These are phyloP conservation scores for Norana najaformis DNA, from an alignment of 2,888 invertebrate species.

Conservation along the genomic window DNA sequence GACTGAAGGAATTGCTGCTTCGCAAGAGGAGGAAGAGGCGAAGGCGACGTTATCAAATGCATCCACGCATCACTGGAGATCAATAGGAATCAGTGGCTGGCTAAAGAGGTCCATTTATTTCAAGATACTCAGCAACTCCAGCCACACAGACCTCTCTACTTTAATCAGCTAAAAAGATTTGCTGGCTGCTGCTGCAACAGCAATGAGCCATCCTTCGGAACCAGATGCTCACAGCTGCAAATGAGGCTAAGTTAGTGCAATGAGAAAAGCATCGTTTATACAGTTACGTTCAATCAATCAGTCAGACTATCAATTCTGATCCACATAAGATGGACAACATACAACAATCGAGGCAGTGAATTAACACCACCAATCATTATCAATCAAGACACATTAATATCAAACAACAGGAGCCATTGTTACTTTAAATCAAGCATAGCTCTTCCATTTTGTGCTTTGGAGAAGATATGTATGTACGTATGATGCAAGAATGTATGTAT, in stretches of 20 bases:
- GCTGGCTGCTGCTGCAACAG: neutral
- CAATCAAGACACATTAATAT: too few species aligned
- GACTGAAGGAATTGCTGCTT: neutral
- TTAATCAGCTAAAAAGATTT: constrained; percentile 13
- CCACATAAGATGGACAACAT: too few species aligned
- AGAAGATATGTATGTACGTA: too few species aligned
- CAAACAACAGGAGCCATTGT: too few species aligned
- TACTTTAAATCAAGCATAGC: too few species aligned
- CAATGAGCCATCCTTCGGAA: neutral
- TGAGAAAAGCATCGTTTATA: neutral
- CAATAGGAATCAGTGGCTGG: constrained; percentile 5
- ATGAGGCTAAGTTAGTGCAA: neutral
- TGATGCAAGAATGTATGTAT: too few species aligned
- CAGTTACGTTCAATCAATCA: too few species aligned
- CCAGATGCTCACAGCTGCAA: neutral
- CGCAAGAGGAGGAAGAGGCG: neutral
- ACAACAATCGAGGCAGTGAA: too few species aligned
- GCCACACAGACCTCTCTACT: neutral
- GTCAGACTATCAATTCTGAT: neutral
- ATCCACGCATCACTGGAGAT: constrained; percentile 13
- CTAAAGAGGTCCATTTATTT: neutral
- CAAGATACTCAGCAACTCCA: neutral
- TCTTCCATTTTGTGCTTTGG: too few species aligned
- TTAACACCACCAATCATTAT: too few species aligned
- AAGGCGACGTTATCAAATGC: neutral